Evolutionary conservation across 2,113 vertebrate genomes (phyloP), one percentile per base, ranked within the genome.

Genomic region (Amazona guildingii): DNA sequence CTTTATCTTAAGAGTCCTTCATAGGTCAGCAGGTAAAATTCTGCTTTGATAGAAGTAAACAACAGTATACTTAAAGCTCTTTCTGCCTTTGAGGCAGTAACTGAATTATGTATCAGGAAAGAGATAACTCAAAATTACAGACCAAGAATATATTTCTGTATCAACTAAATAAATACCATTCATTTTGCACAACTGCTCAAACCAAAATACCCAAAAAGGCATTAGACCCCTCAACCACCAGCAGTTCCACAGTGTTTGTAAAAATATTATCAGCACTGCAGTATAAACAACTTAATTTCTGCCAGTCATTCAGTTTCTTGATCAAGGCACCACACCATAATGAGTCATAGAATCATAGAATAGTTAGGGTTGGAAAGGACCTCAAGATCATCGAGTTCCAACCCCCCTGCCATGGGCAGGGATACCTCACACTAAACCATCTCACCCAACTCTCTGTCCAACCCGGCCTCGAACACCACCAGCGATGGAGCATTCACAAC

Each of bases 1-100:
- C 74, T 89, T 86, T 35, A 90, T 52, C 82, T 83, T 63, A 89
- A 68, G 55, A 88, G 83, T 64, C 61, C 55, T 94, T 91, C 80
- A 72, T 25, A 88, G 89, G 86, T 95, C 89, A 95, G 66, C 55
- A 95, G 83, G 94, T 89, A 94, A 86, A 91, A 92, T 78, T 62
- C 89, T 84, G 20, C 69, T 95, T 84, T 24, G n/a, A 82, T 9
- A 57, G 61, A 95, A 86, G 74, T 75, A 94, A 95, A 86, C 70
- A 91, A 85, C 29, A 4, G 55, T 16, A 76, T 39, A 31, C 55
- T 84, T 74, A 68, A 90, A 92, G 46, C n/a, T 88, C n/a, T 41
- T 88, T 78, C 80, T 94, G 61, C 86, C 88, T 89, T 81, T 63
- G 83, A 68, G 86, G 83, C 80, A 95, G 55, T 17, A 89, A 82